Base-by-base conservation (phyloP, 2,797 vertebrate species). In the Spea hammondii region DNA sequence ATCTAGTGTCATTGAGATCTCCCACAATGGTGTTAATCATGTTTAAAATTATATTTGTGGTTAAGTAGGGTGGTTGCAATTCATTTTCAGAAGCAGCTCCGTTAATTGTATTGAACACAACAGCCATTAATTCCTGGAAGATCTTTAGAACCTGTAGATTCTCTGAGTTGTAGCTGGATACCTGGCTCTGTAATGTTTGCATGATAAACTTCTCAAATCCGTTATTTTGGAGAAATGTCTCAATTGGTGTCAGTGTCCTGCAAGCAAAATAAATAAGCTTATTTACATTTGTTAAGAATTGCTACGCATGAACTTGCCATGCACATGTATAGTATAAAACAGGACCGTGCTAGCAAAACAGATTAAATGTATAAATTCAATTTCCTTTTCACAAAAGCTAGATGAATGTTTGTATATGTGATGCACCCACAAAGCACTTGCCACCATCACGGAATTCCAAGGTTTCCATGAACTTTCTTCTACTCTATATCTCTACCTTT, bases 41-140 rank as follows among this genome's bases (percentile, higher is more conserved):
- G 79, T 72, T 72, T 2, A 76, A 50, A 60, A 77, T 11, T 53
- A 77, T 11, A 14, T 54, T 81, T 48, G 45, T 62, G 64, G 76
- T 51, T 0, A 46, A 70, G 46, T 60, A 65, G 14, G 14, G 17
- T 72, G 73, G 12, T 12, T 76, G 66, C 8, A 57, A 11, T 44
- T 8, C 49, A 47, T 51, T 59, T 5, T 72, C 64, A 14, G 74
- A 77, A 5, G 32, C 59, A n/a, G 80, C 65, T 49, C 54, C 45
- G 10, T 82, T 73, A 6, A 78, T 65, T 45, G 55, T n/a, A 32
- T 46, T 49, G 47, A 72, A 45, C 13, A 82, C 5, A 47, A 44
- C 57, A 17, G 32, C 54, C 4, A 82, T 6, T 0, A 82, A 6
- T 9, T 48, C 10, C 14, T 70, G 65, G 4, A 74, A 44, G 48